Percentiles rank a stretch among this genome's conserved stretches.
Conservation (phyloP, 1,140 invertebrate genomes). For the Drosophila kikkawai region DNA sequence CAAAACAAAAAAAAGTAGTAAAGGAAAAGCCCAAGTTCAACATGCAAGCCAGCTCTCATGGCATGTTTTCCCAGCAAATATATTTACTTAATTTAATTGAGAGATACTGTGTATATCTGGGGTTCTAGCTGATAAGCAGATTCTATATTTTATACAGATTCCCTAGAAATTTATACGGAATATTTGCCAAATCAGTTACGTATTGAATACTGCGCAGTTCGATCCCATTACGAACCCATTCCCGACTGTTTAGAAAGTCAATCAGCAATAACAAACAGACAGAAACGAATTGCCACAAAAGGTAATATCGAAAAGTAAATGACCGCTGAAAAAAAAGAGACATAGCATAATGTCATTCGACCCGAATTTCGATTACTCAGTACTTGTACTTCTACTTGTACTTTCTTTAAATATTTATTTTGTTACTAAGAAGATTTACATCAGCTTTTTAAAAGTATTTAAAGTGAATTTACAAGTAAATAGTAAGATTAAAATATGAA, state of each 20-base stretch:
- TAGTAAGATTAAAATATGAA: neutral
- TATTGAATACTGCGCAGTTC: constrained; percentile 40
- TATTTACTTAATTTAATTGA: constrained; percentile 28
- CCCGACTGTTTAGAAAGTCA: constrained; percentile 69
- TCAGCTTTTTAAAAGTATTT: neutral
- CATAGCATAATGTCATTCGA: constrained; percentile 10
- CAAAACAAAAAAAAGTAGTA: constrained; percentile 25
- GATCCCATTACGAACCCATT: constrained; percentile 21
- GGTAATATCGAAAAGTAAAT: constrained; percentile 69
- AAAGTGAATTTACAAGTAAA: neutral
- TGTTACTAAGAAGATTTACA: neutral
- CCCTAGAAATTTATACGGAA: constrained; percentile 21
- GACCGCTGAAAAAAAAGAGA: constrained; percentile 44
- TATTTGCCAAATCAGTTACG: constrained; percentile 30
- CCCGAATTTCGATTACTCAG: constrained; percentile 16
- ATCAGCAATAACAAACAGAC: constrained; percentile 57
- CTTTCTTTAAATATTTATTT: constrained; percentile 20
- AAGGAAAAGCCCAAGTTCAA: constrained; percentile 7
- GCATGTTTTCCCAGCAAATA: constrained; percentile 22
- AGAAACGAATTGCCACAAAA: constrained; percentile 54
- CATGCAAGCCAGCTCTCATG: constrained; percentile 6
- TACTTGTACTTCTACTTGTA: constrained; percentile 17
- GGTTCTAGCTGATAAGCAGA: constrained; percentile 31
- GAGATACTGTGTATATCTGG: constrained; percentile 15
- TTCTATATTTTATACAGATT: too few species aligned